Evolutionary conservation across 2,888 invertebrate genomes (phyloP), one percentile per base, ranked within the genome.

Genomic region (Ichneumoninae sp.): DNA sequence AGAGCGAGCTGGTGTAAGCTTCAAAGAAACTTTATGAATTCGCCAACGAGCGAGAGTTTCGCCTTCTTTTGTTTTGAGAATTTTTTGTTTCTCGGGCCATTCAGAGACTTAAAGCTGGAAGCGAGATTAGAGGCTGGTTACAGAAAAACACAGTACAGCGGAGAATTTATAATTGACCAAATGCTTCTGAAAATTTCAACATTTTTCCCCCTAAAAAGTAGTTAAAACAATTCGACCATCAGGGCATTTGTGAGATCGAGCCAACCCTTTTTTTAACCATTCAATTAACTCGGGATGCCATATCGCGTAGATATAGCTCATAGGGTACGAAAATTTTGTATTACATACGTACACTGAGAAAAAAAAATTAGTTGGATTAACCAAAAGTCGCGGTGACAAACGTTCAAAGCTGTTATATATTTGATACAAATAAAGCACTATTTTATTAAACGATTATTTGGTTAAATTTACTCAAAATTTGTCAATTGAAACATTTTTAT

Each of bases 1-100:
- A 16, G 40, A 22, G 50, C 30, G 13, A 26, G 13, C 26, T 60
- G 22, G 65, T 75, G 52, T 22, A 75, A 66, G 50, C 22, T 65
- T 75, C 47, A 13, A n/a, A 16, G 33, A 75, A 75, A 75, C 50
- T 75, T 74, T 65, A 30, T 22, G 19, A 52, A 16, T 33, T 50
- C 22, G 47, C 22, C 62, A 70, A 75, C 70, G 33, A 70, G 10
- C 74, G 10, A 40, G 47, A 65, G 40, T 50, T 22, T 71, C 50
- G 30, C 33, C 13, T 16, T 26, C 26, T 57, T n/a, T 44, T n/a
- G 4, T 4, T 47, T 3, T 7, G 30, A 33, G 30, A 33, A 7
- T 7, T 3, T 44, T 6, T 13, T 44, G 7, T 8, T 57, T 3
- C 13, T 22, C 22, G 22, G 33, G 13, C 7, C 3, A 19, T 71